These are phyloP conservation scores for Psittacula derbiana DNA, from an alignment of 2,797 vertebrate species.

Conservation along the genomic window DNA sequence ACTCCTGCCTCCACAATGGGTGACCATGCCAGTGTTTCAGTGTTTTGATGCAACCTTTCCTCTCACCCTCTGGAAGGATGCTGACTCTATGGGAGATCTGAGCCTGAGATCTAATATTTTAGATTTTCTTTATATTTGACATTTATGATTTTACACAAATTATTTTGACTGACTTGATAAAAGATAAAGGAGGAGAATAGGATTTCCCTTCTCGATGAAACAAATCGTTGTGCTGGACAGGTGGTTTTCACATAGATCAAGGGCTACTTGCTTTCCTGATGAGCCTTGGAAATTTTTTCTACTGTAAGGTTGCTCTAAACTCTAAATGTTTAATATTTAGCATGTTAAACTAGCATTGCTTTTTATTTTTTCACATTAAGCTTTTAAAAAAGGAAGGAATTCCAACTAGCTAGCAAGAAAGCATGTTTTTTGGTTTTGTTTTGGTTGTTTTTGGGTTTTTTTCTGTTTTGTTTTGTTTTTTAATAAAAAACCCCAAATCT, in stretches of 20 bases:
- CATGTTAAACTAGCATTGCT: not conserved
- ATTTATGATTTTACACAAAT: not conserved
- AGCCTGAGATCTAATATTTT: not conserved
- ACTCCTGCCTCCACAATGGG: not conserved
- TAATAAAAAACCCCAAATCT: fast-evolving
- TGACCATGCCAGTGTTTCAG: not conserved
- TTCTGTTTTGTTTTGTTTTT: not conserved
- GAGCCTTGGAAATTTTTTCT: not conserved
- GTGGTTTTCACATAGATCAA: not conserved
- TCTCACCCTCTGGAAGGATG: not conserved
- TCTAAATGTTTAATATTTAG: not conserved
- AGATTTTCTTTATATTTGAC: not conserved
- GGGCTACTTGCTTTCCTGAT: not conserved
- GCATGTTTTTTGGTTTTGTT: not conserved
- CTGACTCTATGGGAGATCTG: not conserved
- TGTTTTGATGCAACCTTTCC: not conserved
- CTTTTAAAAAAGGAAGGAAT: not conserved
- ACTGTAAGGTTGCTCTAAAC: not conserved
- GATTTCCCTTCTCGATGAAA: not conserved
- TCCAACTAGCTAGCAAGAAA: not conserved
- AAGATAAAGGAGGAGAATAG: not conserved
- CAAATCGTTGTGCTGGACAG: not conserved
- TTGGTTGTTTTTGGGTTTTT: not conserved
- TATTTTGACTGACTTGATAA: not conserved
- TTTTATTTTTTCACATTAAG: not conserved